These are phyloP conservation scores for Odontothrips loti DNA, from an alignment of 2,888 invertebrate species.

Conservation along the genomic window DNA sequence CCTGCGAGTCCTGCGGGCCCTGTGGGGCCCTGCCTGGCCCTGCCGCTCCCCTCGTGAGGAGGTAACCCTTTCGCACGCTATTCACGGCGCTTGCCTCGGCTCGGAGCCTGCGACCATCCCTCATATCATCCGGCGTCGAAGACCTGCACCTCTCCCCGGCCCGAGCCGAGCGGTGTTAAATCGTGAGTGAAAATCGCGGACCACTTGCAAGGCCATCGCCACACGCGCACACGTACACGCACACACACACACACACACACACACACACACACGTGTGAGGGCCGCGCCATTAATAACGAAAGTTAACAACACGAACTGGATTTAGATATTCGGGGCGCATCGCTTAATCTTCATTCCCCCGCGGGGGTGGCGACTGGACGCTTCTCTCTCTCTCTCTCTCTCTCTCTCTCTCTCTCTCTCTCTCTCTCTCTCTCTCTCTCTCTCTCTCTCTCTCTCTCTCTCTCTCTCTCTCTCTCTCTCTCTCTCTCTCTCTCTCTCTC, in stretches of 20 bases:
- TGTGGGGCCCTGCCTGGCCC: too few relatives aligned
- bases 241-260: not conserved
- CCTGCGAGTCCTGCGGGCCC: too few relatives aligned
- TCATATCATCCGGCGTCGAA: too few relatives aligned
- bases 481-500: too few relatives aligned
- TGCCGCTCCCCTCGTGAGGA: too few relatives aligned
- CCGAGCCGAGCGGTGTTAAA: not conserved
- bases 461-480: too few relatives aligned
- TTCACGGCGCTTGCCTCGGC: too few relatives aligned
- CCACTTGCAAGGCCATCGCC: not conserved
- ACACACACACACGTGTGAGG: not conserved
- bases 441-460: not conserved
- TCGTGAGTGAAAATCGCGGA: constrained; percentile 7
- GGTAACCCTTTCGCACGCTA: too few relatives aligned
- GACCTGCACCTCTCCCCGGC: not conserved
- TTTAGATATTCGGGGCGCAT: constrained; percentile 7
- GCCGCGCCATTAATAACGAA: constrained; percentile 16
- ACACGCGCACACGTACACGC: not conserved
- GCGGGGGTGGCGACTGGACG: not conserved
- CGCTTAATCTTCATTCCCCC: constrained; percentile 20
- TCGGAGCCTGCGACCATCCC: too few relatives aligned
- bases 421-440: too few relatives aligned
- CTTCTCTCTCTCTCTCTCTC: too few relatives aligned
- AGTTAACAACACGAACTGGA: not conserved
- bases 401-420: too few relatives aligned